Evolutionary conservation across 2,888 invertebrate genomes (phyloP).

Genomic region (Caenorhabditis doughertyi): DNA sequence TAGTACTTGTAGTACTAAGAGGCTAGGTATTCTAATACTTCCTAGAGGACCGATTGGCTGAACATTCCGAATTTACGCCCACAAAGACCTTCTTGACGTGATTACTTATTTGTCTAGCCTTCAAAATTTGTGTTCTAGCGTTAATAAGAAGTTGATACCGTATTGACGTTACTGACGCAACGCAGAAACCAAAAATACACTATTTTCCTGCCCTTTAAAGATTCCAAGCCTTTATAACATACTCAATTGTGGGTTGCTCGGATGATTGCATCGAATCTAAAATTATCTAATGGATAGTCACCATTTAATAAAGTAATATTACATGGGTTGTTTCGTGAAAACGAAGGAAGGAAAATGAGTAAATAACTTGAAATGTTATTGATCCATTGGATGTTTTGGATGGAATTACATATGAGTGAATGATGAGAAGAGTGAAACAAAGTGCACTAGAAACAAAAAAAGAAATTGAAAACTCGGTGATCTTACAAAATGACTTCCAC

Average conservation of each 20-base stretch:
- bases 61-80: no score
- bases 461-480: conserved; percentile 72
- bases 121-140: no score
- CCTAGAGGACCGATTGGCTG: no score
- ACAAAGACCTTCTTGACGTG: no score
- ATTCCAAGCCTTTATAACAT: no score
- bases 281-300: conserved; percentile 87
- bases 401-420: conserved; percentile 85
- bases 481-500: conserved; percentile 85
- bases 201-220: no score
- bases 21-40: no score
- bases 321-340: conserved; percentile 94
- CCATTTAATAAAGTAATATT: conserved; percentile 90
- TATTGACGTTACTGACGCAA: no score
- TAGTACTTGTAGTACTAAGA: no score
- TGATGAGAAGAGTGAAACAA: conserved; percentile 74
- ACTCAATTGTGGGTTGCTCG: conserved; percentile 99
- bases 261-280: conserved; percentile 86
- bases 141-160: no score
- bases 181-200: no score
- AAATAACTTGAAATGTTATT: conserved; percentile 95
- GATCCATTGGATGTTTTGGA: conserved; percentile 93
- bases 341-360: conserved; percentile 96
- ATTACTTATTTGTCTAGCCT: no score
- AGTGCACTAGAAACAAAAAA: conserved; percentile 69